Conservation (phyloP, 2,797 vertebrate species). For the Dendrocincla tyrannina region DNA sequence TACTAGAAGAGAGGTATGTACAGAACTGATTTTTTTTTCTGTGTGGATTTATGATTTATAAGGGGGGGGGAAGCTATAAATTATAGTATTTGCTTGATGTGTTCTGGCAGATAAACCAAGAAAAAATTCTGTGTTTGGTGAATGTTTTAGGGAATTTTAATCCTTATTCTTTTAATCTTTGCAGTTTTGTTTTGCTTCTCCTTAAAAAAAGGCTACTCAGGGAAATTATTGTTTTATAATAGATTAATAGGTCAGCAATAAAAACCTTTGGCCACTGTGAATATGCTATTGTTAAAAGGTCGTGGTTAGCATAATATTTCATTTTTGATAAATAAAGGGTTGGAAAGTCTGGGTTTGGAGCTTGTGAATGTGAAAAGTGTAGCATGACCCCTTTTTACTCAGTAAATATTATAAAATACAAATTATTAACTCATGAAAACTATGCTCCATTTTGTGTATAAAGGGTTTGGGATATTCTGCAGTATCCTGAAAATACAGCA, state of each 20-base stretch:
- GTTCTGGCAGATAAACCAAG: slow-evolving; percentile 39
- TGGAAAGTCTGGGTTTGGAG: slow-evolving; percentile 26
- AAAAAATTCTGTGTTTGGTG: neutral
- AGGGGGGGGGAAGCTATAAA: slow-evolving; percentile 42
- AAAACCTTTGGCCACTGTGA: slow-evolving; percentile 44
- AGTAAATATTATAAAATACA: slow-evolving; percentile 39
- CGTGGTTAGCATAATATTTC: slow-evolving; percentile 48
- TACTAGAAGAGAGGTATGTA: slow-evolving; percentile 79
- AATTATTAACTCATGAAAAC: slow-evolving; percentile 24
- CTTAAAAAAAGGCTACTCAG: neutral
- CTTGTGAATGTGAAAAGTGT: slow-evolving; percentile 33
- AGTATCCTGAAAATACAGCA: neutral
- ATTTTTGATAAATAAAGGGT: slow-evolving; percentile 60
- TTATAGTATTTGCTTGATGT: slow-evolving; percentile 43
- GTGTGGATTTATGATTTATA: slow-evolving; percentile 76
- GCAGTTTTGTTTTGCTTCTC: neutral
- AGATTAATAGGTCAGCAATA: slow-evolving; percentile 62
- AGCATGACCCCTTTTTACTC: slow-evolving; percentile 47
- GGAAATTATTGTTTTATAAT: slow-evolving; percentile 65
- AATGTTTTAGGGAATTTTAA: slow-evolving; percentile 16
- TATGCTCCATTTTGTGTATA: neutral
- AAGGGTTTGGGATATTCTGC: neutral
- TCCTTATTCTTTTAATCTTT: slow-evolving; percentile 34
- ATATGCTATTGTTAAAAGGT: slow-evolving; percentile 57
- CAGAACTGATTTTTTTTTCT: slow-evolving; percentile 71